Conservation (phyloP, 2,113 vertebrate genomes). For the Noctilio leporinus region DNA sequence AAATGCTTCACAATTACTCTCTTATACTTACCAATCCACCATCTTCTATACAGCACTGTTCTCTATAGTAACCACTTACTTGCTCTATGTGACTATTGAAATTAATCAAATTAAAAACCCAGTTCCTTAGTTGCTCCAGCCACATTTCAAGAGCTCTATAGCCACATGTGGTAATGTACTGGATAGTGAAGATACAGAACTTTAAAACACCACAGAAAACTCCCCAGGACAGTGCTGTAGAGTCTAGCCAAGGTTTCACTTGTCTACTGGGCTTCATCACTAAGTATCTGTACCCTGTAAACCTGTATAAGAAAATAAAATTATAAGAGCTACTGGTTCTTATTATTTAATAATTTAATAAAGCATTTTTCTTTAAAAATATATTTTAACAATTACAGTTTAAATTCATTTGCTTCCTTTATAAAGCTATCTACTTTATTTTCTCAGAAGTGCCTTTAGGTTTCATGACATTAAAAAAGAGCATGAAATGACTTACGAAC, state of each 20-base stretch:
- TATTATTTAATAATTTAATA: background rate
- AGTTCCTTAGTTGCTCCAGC: background rate
- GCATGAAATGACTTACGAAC: background rate
- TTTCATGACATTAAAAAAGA: background rate
- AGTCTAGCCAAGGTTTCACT: background rate
- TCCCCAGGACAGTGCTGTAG: background rate
- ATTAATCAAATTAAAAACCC: background rate
- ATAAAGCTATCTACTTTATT: background rate
- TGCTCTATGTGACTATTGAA: background rate
- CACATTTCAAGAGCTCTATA: background rate
- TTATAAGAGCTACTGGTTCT: background rate
- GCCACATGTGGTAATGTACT: background rate
- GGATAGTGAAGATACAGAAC: background rate
- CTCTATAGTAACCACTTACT: background rate
- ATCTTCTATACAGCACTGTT: background rate
- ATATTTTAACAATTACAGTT: background rate
- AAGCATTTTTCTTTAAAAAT: background rate
- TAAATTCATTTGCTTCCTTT: background rate
- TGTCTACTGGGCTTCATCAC: background rate
- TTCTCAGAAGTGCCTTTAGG: background rate
- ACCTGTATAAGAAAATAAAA: background rate
- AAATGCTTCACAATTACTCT: background rate
- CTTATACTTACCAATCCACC: background rate
- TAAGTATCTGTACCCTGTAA: background rate
- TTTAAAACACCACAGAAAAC: background rate